These are phyloP conservation scores for Philonicus albiceps DNA, from an alignment of 2,888 invertebrate genomes.

Conservation along the genomic window DNA sequence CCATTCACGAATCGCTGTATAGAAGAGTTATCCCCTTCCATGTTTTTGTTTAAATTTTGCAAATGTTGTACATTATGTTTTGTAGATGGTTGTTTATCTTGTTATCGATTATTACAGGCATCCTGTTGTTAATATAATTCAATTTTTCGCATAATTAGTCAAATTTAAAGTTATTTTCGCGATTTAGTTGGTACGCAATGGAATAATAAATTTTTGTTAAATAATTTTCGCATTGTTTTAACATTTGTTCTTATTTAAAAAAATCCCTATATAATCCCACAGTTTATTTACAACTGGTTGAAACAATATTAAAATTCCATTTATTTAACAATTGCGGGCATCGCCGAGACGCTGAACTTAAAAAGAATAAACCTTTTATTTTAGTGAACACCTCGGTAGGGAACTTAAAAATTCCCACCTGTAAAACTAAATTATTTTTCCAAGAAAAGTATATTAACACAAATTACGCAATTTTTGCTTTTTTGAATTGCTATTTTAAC, in stretches of 20 bases:
- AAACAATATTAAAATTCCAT: no score
- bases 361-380: no score
- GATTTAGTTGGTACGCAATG: not conserved
- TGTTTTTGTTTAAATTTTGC: slow-evolving; percentile 16
- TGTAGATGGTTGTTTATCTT: slow-evolving; percentile 30
- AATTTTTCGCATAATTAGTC: slow-evolving; percentile 1
- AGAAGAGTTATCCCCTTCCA: not conserved
- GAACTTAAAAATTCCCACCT: no score
- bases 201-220: slow-evolving; percentile 22
- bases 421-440: no score
- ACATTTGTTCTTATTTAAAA: not conserved
- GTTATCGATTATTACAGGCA: slow-evolving; percentile 30
- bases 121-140: slow-evolving; percentile 37
- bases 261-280: not conserved
- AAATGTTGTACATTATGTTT: slow-evolving; percentile 33
- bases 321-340: no score
- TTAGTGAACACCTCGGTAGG: no score
- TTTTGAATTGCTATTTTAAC: no score
- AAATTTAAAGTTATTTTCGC: slow-evolving; percentile 16
- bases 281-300: no score
- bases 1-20: not conserved
- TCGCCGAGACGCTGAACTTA: no score
- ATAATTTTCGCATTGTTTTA: not conserved
- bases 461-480: no score
- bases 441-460: no score